Evolutionary conservation across 2,113 vertebrate genomes (phyloP).

Genomic region (Lasiurus cinereus): DNA sequence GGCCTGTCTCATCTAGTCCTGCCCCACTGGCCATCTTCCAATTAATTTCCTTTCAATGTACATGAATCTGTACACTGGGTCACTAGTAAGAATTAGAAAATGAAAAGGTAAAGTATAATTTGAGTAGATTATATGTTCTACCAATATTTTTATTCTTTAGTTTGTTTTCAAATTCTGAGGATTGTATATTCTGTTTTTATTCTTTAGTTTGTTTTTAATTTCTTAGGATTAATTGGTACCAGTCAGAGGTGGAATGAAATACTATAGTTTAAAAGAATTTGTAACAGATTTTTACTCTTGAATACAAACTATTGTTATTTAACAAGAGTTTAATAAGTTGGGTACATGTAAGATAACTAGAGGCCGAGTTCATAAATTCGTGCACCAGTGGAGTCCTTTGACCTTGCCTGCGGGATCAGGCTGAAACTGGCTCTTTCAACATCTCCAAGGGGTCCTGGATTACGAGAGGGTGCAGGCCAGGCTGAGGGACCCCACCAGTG

Average conservation of each 20-base stretch:
- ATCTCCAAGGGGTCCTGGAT: too few species aligned
- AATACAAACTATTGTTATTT: background rate
- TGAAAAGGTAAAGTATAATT: background rate
- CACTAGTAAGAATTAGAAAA: background rate
- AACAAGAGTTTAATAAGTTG: constrained; percentile 29
- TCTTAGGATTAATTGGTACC: constrained; percentile 19
- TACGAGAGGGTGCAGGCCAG: too few species aligned
- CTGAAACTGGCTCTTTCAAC: too few species aligned
- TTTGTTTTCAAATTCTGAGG: background rate
- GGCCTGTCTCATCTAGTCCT: too few species aligned
- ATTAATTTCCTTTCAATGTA: too few species aligned
- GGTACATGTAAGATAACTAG: background rate
- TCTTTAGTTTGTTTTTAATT: constrained; percentile 41
- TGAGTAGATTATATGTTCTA: background rate
- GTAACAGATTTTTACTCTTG: constrained; percentile 35
- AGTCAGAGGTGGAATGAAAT: background rate
- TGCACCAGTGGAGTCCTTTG: too few species aligned
- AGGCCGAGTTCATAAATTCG: too few species aligned
- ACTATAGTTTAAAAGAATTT: constrained; percentile 43
- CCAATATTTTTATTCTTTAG: background rate
- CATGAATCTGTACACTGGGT: too few species aligned
- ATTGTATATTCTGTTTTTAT: background rate
- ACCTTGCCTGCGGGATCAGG: too few species aligned
- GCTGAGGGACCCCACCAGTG: too few species aligned
- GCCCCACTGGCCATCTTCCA: too few species aligned